Evolutionary conservation across 2,797 vertebrate genomes (phyloP), one percentile per base, ranked within the genome.

Genomic region (Enteromius viviparus): DNA sequence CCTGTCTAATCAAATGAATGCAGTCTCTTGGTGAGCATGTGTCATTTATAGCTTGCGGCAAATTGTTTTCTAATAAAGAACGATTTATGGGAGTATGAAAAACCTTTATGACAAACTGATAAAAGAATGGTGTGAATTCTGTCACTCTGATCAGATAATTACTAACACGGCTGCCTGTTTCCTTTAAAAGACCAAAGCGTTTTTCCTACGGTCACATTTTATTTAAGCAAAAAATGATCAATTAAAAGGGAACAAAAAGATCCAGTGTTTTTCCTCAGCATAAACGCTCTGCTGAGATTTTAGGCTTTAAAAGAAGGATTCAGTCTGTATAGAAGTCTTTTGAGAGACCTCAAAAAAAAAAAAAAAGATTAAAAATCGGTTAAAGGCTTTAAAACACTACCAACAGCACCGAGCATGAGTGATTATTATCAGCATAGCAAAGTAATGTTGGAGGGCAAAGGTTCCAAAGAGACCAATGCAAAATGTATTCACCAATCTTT

Each of bases 21-120:
- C 70, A 80, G 68, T 83, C 62, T 76, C 49, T 83, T 85, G 84
- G 87, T 83, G 40, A 64, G 66, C 80, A 82, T 45, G 64, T 79
- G 66, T 62, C 84, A 85, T 88, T 88, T 88, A 87, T 78, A 66
- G 76, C 84, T 34, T 75, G 85, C 65, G 15, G 81, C 76, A 87
- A 91, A 90, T 88, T 82, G 86, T 40, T 74, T 69, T 62, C 55
- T 86, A 86, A 85, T 88, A 84, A 85, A 85, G 53, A 78, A 53
- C 47, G 76, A 87, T 83, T 85, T 76, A 82, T 34, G 37, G 51
- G 62, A 29, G 60, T 42, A 49, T 55, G 65, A 53, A 82, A 80
- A n/a, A 74, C 74, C 51, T 82, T 79, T n/a, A 84, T 65, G n/a
- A 80, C 40, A 76, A 72, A 79, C 65, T 74, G n/a, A 83, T 70